Percentiles rank a stretch among this genome's conserved stretches.
These are phyloP conservation scores for Beris morrisii DNA, from an alignment of 2,888 invertebrate genomes.

Conservation along the genomic window DNA sequence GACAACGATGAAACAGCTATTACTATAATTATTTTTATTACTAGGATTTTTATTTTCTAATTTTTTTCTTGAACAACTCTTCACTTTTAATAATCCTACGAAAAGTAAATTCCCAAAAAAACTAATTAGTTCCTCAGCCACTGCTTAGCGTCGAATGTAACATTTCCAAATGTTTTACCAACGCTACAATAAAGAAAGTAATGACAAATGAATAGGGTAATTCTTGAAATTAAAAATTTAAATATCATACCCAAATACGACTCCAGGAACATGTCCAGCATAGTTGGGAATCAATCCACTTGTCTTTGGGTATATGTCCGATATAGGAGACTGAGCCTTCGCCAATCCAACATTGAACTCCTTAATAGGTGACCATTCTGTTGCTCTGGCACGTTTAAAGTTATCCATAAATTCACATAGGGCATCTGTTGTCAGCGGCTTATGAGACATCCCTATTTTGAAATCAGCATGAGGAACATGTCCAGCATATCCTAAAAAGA, in stretches of 20 bases:
- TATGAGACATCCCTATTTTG: conserved; percentile 52
- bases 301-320: conserved; percentile 72
- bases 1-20: too few species aligned
- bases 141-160: conserved; percentile 68
- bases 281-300: conserved; percentile 73
- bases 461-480: conserved; percentile 52
- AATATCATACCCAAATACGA: conserved; percentile 62
- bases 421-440: conserved; percentile 69
- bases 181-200: conserved; percentile 57
- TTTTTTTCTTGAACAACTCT: too few species aligned
- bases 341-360: conserved; percentile 46
- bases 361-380: conserved; percentile 70
- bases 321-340: conserved; percentile 45
- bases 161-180: conserved; percentile 72
- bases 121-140: conserved; percentile 58
- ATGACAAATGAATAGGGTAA: not conserved
- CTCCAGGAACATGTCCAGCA: conserved; percentile 71
- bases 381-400: conserved; percentile 70
- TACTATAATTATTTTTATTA: too few species aligned
- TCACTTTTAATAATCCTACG: too few species aligned
- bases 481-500: conserved; percentile 47
- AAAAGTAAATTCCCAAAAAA: not conserved
- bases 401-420: conserved; percentile 75
- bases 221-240: not conserved
- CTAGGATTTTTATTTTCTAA: too few species aligned